phyloP scores from a whole-genome alignment of 2,113 vertebrate genomes.

The Loxodonta africana region DNA sequence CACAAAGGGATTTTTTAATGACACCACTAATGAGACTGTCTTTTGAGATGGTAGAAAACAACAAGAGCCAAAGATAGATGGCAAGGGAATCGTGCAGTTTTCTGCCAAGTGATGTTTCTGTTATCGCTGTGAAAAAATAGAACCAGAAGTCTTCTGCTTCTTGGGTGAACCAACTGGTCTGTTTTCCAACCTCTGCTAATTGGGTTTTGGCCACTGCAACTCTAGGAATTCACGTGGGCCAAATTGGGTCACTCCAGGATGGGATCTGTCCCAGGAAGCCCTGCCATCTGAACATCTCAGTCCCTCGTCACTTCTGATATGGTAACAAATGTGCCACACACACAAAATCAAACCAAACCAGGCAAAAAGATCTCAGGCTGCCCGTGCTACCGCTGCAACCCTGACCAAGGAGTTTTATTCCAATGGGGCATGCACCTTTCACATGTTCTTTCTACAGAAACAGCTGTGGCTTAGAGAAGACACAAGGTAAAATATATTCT shows the following conservation, averaged over 20 bases:
- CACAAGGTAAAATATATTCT: conserved; percentile 41
- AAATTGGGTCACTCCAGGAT: not conserved
- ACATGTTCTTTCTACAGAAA: not conserved
- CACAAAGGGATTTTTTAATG: not conserved
- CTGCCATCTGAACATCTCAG: not conserved
- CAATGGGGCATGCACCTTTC: conserved; percentile 30
- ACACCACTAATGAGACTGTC: not conserved
- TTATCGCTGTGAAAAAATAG: conserved; percentile 54
- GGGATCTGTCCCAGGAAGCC: conserved; percentile 67
- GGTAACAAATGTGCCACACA: conserved; percentile 53
- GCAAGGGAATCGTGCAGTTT: not conserved
- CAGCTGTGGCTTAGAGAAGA: not conserved
- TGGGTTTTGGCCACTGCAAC: conserved; percentile 63
- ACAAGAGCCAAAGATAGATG: not conserved
- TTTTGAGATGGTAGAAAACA: not conserved
- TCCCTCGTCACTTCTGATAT: conserved; percentile 66
- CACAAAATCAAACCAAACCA: not conserved
- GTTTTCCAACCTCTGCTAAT: conserved; percentile 65
- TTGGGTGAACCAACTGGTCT: conserved; percentile 67
- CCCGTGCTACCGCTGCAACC: not conserved
- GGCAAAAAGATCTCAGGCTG: not conserved
- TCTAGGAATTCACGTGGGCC: conserved; percentile 59
- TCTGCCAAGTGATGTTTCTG: conserved; percentile 46
- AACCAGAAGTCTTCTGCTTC: conserved; percentile 60
- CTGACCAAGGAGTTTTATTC: conserved; percentile 48